Conservation (phyloP, 2,113 vertebrate genomes). For the Rhinolophus sinicus region DNA sequence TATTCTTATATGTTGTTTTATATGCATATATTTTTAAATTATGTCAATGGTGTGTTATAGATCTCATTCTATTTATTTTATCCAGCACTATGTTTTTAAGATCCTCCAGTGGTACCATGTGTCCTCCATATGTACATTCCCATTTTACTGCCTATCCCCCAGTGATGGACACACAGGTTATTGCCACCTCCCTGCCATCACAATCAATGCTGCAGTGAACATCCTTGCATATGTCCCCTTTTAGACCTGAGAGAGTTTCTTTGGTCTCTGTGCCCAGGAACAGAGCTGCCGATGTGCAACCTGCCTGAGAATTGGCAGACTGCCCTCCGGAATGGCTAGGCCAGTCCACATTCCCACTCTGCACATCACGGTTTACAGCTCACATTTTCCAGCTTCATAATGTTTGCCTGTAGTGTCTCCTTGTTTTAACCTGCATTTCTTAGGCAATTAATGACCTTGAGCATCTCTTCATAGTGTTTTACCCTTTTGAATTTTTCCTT, state of each 20-base stretch:
- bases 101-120: neutral
- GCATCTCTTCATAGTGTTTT: neutral
- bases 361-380: neutral
- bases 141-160: neutral
- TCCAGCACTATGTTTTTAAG: neutral
- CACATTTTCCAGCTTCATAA: neutral
- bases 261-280: neutral
- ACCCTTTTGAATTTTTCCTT: neutral
- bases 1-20: neutral
- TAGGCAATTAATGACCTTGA: neutral
- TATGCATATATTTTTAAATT: neutral
- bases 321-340: neutral
- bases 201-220: neutral
- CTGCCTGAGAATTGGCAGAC: neutral
- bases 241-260: neutral
- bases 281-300: neutral
- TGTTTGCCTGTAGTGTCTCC: neutral
- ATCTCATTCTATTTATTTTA: neutral
- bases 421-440: neutral
- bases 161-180: neutral
- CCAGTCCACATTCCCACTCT: neutral
- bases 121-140: neutral
- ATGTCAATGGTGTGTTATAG: neutral
- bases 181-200: neutral
- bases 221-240: neutral